Evolutionary conservation across 2,888 invertebrate species (phyloP).

Genomic region (Eurytoma californica): DNA sequence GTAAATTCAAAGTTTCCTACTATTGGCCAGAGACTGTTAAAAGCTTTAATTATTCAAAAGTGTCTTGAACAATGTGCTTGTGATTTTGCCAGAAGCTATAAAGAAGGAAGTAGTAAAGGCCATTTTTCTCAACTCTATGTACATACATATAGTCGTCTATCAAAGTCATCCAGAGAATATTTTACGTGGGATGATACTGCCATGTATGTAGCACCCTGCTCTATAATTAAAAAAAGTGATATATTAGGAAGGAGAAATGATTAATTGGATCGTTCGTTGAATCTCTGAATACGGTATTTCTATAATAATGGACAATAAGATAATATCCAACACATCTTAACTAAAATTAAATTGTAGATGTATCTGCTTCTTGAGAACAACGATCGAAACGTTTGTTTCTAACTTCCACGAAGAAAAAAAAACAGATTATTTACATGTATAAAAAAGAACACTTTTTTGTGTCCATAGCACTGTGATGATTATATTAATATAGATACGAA

Average conservation of each 20-base stretch:
- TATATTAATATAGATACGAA: slow-evolving; percentile 66
- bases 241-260: slow-evolving; percentile 57
- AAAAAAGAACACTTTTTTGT: slow-evolving; percentile 73
- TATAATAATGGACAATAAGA: slow-evolving; percentile 57
- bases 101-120: slow-evolving; percentile 58
- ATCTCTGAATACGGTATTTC: slow-evolving; percentile 55
- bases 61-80: slow-evolving; percentile 57
- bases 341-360: slow-evolving; percentile 39
- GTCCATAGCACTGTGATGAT: slow-evolving; percentile 76
- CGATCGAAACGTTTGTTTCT: slow-evolving; percentile 51
- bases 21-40: slow-evolving; percentile 46
- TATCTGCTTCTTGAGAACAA: slow-evolving; percentile 44
- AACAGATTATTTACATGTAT: slow-evolving; percentile 69
- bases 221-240: slow-evolving; percentile 64
- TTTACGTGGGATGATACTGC: slow-evolving; percentile 72
- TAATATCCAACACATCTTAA: slow-evolving; percentile 53
- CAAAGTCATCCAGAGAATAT: slow-evolving; percentile 63
- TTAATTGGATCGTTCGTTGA: slow-evolving; percentile 56
- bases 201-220: slow-evolving; percentile 70
- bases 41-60: slow-evolving; percentile 56
- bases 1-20: slow-evolving; percentile 34
- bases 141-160: slow-evolving; percentile 54
- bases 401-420: slow-evolving; percentile 56
- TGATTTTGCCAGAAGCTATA: slow-evolving; percentile 52
- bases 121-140: slow-evolving; percentile 64